phyloP scores from a whole-genome alignment of 2,113 vertebrate species.

The Siniperca knerii region DNA sequence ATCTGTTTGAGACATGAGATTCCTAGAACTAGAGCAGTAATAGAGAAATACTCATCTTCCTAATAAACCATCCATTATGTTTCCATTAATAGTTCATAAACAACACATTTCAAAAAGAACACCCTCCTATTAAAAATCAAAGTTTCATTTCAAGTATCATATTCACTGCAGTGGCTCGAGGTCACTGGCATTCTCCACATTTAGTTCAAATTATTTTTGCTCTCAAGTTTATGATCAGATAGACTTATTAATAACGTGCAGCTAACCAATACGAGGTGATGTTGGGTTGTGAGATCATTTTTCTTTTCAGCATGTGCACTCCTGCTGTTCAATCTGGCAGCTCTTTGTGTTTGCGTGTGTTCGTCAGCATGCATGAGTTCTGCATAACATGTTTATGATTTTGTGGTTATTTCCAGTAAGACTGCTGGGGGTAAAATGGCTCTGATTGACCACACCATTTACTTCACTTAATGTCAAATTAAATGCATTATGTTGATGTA shows the following conservation, averaged over 20 bases:
- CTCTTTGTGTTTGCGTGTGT: constrained; percentile 17
- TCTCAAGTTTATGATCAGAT: constrained; percentile 17
- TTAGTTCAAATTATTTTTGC: not conserved
- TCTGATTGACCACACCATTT: not conserved
- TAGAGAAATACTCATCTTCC: not conserved
- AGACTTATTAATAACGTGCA: not conserved
- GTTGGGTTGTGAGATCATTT: constrained; percentile 12
- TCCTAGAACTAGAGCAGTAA: not conserved
- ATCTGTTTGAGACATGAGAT: not conserved
- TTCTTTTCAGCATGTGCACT: constrained; percentile 25
- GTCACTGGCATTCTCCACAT: not conserved
- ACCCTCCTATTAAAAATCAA: not conserved
- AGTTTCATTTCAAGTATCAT: not conserved
- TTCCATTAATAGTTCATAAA: not conserved
- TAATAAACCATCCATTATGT: not conserved
- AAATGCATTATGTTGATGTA: not conserved
- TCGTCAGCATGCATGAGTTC: not conserved
- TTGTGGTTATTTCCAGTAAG: constrained; percentile 14
- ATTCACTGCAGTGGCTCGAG: not conserved
- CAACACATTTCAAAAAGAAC: constrained; percentile 7
- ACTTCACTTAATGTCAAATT: constrained; percentile 15
- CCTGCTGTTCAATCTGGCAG: constrained; percentile 40
- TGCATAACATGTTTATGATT: constrained; percentile 34
- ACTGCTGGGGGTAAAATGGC: not conserved
- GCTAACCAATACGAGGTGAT: constrained; percentile 43